Evolutionary conservation across 2,888 invertebrate species (phyloP).

Genomic region (Agonopterix heracliana): DNA sequence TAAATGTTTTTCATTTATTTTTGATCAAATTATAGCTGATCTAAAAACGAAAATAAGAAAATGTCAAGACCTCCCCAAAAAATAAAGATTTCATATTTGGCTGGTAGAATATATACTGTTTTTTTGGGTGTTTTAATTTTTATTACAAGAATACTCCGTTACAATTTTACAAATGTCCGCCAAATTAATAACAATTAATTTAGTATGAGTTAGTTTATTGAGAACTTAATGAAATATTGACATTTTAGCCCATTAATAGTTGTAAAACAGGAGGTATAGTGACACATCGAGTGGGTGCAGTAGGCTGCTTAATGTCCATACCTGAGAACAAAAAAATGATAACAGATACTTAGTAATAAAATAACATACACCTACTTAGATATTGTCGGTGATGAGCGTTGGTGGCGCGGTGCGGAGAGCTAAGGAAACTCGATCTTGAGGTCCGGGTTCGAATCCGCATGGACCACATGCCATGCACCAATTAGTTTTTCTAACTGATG

Average conservation of each 20-base stretch:
- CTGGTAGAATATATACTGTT: constrained; percentile 45
- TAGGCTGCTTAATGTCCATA: constrained; percentile 60
- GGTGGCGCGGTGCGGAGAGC: too few relatives aligned
- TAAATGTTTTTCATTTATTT: constrained; percentile 22
- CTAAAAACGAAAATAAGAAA: constrained; percentile 1
- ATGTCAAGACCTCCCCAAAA: constrained; percentile 19
- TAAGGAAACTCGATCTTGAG: too few relatives aligned
- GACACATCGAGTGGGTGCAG: constrained; percentile 19
- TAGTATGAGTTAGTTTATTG: constrained; percentile 51
- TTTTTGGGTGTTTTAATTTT: constrained; percentile 36
- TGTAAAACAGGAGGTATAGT: not conserved
- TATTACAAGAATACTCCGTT: constrained; percentile 35
- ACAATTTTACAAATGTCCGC: constrained; percentile 31
- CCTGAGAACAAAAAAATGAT: constrained; percentile 41
- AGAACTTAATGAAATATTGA: constrained; percentile 56
- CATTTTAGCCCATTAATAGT: constrained; percentile 41
- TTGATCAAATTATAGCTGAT: not conserved
- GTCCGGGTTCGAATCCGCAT: too few relatives aligned
- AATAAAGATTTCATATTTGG: constrained; percentile 37
- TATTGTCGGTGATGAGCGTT: too few relatives aligned
- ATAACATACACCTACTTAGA: too few relatives aligned
- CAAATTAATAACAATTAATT: constrained; percentile 56
- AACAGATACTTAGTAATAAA: too few relatives aligned
- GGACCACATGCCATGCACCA: too few relatives aligned
- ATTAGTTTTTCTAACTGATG: too few relatives aligned